Percentiles rank a stretch among this genome's conserved stretches.
Evolutionary conservation across 1,140 invertebrate species (phyloP).

Genomic region (Batillaria attramentaria): DNA sequence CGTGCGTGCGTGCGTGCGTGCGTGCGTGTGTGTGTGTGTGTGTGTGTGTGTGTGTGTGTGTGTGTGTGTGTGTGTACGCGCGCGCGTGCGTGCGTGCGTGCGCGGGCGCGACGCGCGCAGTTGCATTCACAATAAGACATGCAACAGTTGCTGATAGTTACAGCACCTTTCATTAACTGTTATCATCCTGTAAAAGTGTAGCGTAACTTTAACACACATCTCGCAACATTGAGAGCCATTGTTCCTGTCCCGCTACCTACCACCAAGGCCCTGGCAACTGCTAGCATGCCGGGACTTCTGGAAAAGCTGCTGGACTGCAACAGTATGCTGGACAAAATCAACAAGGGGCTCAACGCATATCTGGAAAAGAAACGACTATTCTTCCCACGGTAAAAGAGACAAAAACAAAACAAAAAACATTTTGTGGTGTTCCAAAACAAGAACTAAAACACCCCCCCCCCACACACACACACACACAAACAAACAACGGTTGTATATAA

Average conservation of each 20-base stretch:
- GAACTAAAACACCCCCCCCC: not conserved
- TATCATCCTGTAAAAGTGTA: too few relatives aligned
- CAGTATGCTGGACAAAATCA: constrained; percentile 71
- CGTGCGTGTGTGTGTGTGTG: not conserved
- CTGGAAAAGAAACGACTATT: constrained; percentile 73
- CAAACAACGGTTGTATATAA: not conserved
- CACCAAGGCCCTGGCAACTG: constrained; percentile 67
- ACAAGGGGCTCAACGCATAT: constrained; percentile 72
- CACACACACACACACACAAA: not conserved
- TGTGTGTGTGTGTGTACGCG: not conserved
- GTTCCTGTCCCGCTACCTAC: too few relatives aligned
- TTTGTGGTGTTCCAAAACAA: not conserved
- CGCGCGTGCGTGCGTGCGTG: not conserved
- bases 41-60: not conserved
- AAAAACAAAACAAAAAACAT: not conserved
- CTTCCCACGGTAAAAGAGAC: constrained; percentile 68
- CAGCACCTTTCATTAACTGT: too few relatives aligned
- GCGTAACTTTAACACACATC: too few relatives aligned
- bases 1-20: too few relatives aligned
- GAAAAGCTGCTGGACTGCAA: constrained; percentile 71
- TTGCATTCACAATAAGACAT: too few relatives aligned
- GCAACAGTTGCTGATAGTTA: too few relatives aligned
- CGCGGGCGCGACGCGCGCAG: too few relatives aligned
- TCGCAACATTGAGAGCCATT: too few relatives aligned
- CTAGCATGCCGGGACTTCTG: constrained; percentile 65